A percentile compares a stretch with the other conserved stretches of the same genome.
Evolutionary conservation across 2,888 invertebrate genomes (phyloP).

Genomic region (Tinea trinotella): DNA sequence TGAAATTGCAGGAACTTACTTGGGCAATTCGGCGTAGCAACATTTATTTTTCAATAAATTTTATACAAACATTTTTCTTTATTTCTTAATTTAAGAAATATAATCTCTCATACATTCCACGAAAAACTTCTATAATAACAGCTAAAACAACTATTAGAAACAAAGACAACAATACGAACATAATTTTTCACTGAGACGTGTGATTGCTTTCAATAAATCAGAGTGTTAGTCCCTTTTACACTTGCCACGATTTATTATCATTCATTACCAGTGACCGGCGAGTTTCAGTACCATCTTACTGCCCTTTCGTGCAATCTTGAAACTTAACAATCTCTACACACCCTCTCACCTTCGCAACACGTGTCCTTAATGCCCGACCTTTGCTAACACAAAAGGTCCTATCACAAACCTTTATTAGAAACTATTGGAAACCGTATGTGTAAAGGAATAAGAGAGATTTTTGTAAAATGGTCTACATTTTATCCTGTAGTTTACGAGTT

Average conservation of each 20-base stretch:
- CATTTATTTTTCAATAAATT: too few relatives aligned
- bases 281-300: slow-evolving; percentile 15
- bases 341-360: slow-evolving; percentile 52
- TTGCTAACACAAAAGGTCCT: background rate
- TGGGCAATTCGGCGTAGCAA: too few relatives aligned
- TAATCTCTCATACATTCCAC: too few relatives aligned
- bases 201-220: slow-evolving; percentile 28
- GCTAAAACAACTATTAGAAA: background rate
- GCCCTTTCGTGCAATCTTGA: slow-evolving; percentile 26
- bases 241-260: slow-evolving; percentile 12
- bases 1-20: too few relatives aligned
- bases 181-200: slow-evolving; percentile 22
- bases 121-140: background rate
- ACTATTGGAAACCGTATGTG: background rate
- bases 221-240: slow-evolving; percentile 16
- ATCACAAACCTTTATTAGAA: background rate
- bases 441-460: background rate
- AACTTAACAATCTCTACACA: slow-evolving; percentile 41
- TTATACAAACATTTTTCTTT: too few relatives aligned
- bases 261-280: slow-evolving; percentile 19
- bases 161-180: slow-evolving; percentile 7
- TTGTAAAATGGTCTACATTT: background rate
- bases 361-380: slow-evolving; percentile 40
- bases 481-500: slow-evolving; percentile 19
- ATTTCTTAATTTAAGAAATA: too few relatives aligned